phyloP scores from a whole-genome alignment of 2,888 invertebrate species.

The Oxystoma pomonae region DNA sequence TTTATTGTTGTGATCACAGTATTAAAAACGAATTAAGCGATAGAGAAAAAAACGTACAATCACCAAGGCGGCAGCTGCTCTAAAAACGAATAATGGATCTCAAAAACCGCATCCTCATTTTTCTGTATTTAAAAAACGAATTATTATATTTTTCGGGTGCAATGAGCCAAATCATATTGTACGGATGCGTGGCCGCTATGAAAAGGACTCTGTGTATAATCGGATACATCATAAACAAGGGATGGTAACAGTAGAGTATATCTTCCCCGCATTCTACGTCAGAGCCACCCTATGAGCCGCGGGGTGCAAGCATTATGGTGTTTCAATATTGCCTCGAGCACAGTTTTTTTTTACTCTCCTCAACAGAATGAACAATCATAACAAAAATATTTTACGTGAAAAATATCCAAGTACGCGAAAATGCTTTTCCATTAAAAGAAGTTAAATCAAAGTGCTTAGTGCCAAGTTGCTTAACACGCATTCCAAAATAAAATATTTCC shows the following conservation, averaged over 20 bases:
- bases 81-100: conserved; percentile 20
- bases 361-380: too few relatives aligned
- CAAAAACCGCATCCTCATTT: conserved; percentile 40
- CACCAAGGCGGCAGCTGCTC: conserved; percentile 7
- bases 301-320: not conserved
- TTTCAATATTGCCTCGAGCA: not conserved
- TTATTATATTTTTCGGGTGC: conserved; percentile 44
- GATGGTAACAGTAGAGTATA: conserved; percentile 33
- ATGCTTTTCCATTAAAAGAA: too few relatives aligned
- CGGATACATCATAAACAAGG: conserved; percentile 39
- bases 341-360: too few relatives aligned
- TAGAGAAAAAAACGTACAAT: not conserved
- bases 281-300: not conserved
- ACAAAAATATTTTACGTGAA: too few relatives aligned
- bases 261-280: not conserved
- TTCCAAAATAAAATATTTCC: too few relatives aligned
- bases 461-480: too few relatives aligned
- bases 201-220: conserved; percentile 45
- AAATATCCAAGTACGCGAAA: too few relatives aligned
- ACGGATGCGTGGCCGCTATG: conserved; percentile 43
- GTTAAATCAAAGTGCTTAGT: too few relatives aligned
- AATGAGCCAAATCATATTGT: conserved; percentile 49
- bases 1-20: too few relatives aligned
- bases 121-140: conserved; percentile 39
- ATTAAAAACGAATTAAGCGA: not conserved